Conservation (phyloP, 2,888 invertebrate species). For the Hyalella azteca region DNA sequence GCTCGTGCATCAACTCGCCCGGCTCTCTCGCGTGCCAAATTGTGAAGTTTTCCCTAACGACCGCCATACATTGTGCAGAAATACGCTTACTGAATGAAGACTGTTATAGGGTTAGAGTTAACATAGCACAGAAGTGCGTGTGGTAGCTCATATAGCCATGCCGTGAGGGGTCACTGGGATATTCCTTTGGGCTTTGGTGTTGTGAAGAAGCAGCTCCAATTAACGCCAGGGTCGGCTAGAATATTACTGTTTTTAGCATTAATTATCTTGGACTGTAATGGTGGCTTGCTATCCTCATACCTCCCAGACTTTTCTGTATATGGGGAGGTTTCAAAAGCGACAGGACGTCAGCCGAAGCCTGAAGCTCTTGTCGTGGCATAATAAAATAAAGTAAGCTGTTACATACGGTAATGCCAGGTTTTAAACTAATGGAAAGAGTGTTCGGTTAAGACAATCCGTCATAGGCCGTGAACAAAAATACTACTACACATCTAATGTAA, state of each 20-base stretch:
- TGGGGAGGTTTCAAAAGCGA: too few species aligned
- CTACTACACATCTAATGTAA: too few species aligned
- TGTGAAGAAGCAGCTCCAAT: neutral
- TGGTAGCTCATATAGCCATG: neutral
- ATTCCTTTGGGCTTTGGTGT: neutral
- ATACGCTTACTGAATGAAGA: too few species aligned
- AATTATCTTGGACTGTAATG: neutral
- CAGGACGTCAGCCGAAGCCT: too few species aligned
- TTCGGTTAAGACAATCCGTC: too few species aligned
- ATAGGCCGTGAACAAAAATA: too few species aligned
- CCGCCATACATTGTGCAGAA: neutral
- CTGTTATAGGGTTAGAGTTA: neutral
- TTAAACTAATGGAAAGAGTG: too few species aligned
- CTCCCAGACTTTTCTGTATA: neutral
- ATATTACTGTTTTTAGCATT: neutral
- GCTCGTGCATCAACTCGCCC: neutral
- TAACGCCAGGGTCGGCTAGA: neutral
- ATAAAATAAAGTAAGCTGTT: too few species aligned
- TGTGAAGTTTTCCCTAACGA: constrained; percentile 12
- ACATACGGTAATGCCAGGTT: too few species aligned
- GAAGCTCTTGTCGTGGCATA: too few species aligned
- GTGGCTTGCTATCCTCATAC: too few species aligned
- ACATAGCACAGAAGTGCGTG: neutral
- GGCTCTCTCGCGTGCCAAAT: constrained; percentile 6
- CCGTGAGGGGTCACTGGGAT: neutral